phyloP scores from a whole-genome alignment of 2,888 invertebrate species.

The Antheraea yamamai region DNA sequence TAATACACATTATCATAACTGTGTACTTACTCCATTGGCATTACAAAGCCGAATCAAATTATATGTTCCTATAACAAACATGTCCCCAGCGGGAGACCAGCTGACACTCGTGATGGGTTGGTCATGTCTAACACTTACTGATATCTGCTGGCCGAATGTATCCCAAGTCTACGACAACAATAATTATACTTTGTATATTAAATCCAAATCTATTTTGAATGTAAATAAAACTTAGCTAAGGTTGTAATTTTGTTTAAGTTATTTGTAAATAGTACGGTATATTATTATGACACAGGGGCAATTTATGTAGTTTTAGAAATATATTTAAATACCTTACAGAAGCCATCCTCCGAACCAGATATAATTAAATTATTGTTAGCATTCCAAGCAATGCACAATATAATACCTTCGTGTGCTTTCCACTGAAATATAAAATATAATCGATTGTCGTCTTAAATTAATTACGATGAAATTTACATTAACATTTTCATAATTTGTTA shows the following conservation, averaged over 20 bases:
- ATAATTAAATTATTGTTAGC: constrained; percentile 94
- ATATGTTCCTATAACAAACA: constrained; percentile 96
- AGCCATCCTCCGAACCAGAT: constrained; percentile 98
- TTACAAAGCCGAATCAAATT: constrained; percentile 96
- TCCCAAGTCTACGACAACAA: constrained; percentile 89
- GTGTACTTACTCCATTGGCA: constrained; percentile 90
- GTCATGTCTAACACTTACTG: constrained; percentile 91
- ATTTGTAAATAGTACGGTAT: neutral
- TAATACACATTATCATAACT: neutral
- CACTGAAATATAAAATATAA: constrained; percentile 84
- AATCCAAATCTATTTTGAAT: neutral
- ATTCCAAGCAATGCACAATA: constrained; percentile 97
- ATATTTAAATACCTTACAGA: constrained; percentile 86
- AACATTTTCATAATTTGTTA: too few relatives aligned
- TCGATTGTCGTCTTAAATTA: too few relatives aligned
- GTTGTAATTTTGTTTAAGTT: neutral
- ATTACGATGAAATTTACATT: too few relatives aligned
- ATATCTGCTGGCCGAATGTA: constrained; percentile 92
- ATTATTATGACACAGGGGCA: too few relatives aligned
- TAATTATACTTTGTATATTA: neutral
- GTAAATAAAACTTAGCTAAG: neutral
- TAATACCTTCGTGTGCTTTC: constrained; percentile 97
- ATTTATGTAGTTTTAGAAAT: too few relatives aligned
- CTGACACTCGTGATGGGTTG: constrained; percentile 95
- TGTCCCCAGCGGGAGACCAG: constrained; percentile 95